A percentile compares a stretch with the other conserved stretches of the same genome.
Evolutionary conservation across 2,113 vertebrate species (phyloP).

Genomic region (Melozone crissalis): DNA sequence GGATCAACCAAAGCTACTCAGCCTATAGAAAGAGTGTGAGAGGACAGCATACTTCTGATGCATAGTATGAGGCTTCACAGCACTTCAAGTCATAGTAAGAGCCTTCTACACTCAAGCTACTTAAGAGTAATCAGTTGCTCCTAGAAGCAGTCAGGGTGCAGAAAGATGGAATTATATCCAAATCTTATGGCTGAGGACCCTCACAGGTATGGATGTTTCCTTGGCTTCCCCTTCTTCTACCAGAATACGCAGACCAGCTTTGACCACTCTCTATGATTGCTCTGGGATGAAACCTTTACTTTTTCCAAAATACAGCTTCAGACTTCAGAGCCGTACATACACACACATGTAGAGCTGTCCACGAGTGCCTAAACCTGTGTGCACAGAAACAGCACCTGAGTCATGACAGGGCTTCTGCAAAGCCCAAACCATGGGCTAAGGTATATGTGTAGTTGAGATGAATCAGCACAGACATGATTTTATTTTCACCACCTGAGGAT

Average conservation of each 20-base stretch:
- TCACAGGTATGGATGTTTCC: not conserved
- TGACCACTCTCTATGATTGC: not conserved
- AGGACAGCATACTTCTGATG: not conserved
- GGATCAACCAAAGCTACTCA: not conserved
- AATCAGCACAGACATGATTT: not conserved
- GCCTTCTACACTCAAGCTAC: not conserved
- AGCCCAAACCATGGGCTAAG: not conserved
- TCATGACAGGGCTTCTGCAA: not conserved
- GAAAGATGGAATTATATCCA: not conserved
- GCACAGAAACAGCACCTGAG: not conserved
- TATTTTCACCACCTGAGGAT: not conserved
- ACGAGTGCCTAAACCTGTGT: rapidly evolving
- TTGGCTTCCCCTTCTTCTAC: not conserved
- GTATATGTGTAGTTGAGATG: not conserved
- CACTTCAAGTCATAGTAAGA: not conserved
- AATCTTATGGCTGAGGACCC: not conserved
- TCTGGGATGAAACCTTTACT: not conserved
- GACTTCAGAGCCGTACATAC: not conserved
- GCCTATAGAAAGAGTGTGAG: not conserved
- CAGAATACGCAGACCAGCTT: not conserved
- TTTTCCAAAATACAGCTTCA: not conserved
- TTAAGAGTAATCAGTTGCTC: not conserved
- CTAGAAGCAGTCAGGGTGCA: not conserved
- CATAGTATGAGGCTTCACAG: not conserved
- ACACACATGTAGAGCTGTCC: rapidly evolving